Conservation (phyloP, 2,888 invertebrate species). For the Cotesia congregata region DNA sequence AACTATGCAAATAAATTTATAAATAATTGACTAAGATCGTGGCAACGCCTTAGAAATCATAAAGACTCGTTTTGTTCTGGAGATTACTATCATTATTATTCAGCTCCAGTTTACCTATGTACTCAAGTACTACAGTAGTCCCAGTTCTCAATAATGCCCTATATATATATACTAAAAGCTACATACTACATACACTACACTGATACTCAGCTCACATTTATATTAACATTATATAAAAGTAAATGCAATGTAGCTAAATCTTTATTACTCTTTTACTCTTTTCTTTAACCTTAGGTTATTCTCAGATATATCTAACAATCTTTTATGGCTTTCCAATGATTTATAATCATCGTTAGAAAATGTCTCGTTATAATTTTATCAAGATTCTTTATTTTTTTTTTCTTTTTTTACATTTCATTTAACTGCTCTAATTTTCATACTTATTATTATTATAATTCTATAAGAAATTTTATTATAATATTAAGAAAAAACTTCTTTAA, state of each 20-base stretch:
- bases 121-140: background rate
- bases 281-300: background rate
- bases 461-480: no score
- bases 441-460: background rate
- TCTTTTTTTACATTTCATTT: background rate
- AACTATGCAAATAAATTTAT: background rate
- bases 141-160: background rate
- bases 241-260: conserved; percentile 1
- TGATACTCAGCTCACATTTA: background rate
- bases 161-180: background rate
- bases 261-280: conserved; percentile 1
- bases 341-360: conserved; percentile 1
- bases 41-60: background rate
- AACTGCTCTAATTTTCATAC: background rate
- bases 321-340: conserved; percentile 1
- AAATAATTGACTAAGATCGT: background rate
- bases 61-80: background rate
- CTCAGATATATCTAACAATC: background rate
- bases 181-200: background rate
- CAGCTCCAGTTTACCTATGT: background rate
- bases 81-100: background rate
- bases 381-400: background rate
- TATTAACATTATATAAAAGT: background rate
- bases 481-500: no score
- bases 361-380: conserved; percentile 1